A percentile compares a stretch with the other conserved stretches of the same genome.
Conservation (phyloP, 1,140 invertebrate genomes). For the Drosophila albomicans region DNA sequence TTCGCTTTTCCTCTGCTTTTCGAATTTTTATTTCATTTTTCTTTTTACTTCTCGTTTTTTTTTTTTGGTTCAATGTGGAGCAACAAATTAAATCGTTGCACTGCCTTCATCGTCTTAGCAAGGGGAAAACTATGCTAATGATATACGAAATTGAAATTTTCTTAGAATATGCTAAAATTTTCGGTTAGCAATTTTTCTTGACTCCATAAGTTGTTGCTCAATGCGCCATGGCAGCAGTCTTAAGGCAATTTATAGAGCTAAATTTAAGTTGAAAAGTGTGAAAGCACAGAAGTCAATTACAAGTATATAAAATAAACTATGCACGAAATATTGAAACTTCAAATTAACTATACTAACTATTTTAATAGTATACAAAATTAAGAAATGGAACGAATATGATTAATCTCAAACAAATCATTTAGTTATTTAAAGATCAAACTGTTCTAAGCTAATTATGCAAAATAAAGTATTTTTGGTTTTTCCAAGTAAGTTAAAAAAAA, state of each 20-base stretch:
- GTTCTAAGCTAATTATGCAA: too few relatives aligned
- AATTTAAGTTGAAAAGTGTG: not conserved
- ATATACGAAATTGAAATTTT: constrained; percentile 78
- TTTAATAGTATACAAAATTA: not conserved
- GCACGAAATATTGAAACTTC: not conserved
- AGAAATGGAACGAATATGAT: too few relatives aligned
- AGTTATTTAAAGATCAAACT: too few relatives aligned
- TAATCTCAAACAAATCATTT: too few relatives aligned
- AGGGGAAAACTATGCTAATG: constrained; percentile 73
- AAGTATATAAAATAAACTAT: too few relatives aligned
- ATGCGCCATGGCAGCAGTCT: not conserved
- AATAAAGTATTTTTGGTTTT: too few relatives aligned
- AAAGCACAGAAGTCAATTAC: not conserved
- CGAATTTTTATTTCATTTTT: constrained; percentile 31
- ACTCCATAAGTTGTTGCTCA: constrained; percentile 28
- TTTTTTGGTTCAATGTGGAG: constrained; percentile 27
- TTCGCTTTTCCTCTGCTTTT: constrained; percentile 45
- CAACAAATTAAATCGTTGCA: constrained; percentile 80
- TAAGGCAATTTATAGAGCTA: not conserved
- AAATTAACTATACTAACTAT: not conserved
- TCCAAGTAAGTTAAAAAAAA: too few relatives aligned
- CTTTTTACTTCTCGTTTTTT: constrained; percentile 2
- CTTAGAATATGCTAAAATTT: constrained; percentile 67
- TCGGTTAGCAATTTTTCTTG: constrained; percentile 14
- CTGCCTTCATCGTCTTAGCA: constrained; percentile 31